Base-by-base conservation (phyloP, 2,888 invertebrate species). In the Phoronis australis region DNA sequence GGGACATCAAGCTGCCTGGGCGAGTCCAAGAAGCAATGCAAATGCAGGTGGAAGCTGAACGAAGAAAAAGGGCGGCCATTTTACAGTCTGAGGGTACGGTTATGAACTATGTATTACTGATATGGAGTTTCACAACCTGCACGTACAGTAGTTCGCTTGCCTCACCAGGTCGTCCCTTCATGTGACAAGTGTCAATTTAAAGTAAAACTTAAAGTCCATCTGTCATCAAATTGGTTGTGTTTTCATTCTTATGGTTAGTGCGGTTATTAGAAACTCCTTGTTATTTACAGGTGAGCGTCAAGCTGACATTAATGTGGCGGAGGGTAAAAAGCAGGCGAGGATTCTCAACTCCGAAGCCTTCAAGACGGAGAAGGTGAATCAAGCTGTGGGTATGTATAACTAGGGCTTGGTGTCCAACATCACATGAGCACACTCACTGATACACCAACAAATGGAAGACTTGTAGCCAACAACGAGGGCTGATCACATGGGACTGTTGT, bases 1-100 rank as follows among this genome's bases (percentile, higher is more conserved):
- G 88, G 80, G 87, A 93, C 71, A 91, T 94, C 68, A 87, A 86
- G 73, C 80, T 95, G 56, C 99, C 99, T 0, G 79, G 82, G 0
- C 84, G 95, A 64, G 89, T 99, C 1, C 92, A 96, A 71, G 96
- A 97, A 77, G 99, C 99, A 0, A 99, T 99, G 99, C 99, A 99
- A 78, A 96, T 97, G 95, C 99, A 99, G 81, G 99, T 99, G 0
- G 97, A 99, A 79, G 99, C 99, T 0, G 99, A 99, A 76, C 80
- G 99, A 47, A 87, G 88, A 70, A 99, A 99, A 75, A 82, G 99
- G 59, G 99, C 99, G 0, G 88, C 93, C 18, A 90, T 99, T 68
- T 81, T 99, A 56, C 96, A 99, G 75, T 97, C 97, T 0, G 99
- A 99, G 80, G 96, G 96, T 73, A 82, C 41, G 31, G 9, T 27